Base-by-base conservation (phyloP, 92 coral and sea anemone genomes). In the Isaurus tuberculatus region DNA sequence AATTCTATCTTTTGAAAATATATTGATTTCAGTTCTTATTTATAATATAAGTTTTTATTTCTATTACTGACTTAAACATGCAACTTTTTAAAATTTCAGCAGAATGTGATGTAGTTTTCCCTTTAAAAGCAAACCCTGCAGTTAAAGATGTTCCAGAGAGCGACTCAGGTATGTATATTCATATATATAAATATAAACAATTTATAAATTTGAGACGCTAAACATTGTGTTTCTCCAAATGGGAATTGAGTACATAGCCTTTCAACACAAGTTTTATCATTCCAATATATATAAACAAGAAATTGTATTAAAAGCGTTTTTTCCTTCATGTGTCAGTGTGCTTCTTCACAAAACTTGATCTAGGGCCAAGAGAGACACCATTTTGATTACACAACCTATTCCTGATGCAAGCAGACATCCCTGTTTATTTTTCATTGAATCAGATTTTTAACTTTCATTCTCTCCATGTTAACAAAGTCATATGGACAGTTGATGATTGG, bases 271-370 rank as follows among this genome's bases (percentile, higher is more conserved):
- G 61, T 53, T 53, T 53, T 53, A 53, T 53, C 61, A 53, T 53
- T 53, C 61, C 61, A 53, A 53, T 53, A n/a, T n/a, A n/a, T n/a
- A n/a, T n/a, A n/a, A 53, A 53, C 61, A 53, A 53, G 61, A 53
- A 53, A 17, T 53, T 53, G 61, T 53, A 53, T 17, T 53, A 17
- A 53, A 53, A 53, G 3, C 3, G 61, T 53, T 53, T 53, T 53
- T 53, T 8, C 61, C 61, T 53, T n/a, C 61, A 53, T 53, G 61
- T 53, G 58, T 49, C 46, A 40, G 46, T 40, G 51, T 44, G 61
- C 19, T 17, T 53, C 61, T 53, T 53, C 23, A 53, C 61, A 53
- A 53, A 53, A 53, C 26, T 49, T 49, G 58, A 49, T 49, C 61
- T 53, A 17, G 61, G 3, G 3, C 61, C 61, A 53, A n/a, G 7